These are phyloP conservation scores for Argyrosomus japonicus DNA, from an alignment of 2,113 vertebrate species.

Conservation along the genomic window DNA sequence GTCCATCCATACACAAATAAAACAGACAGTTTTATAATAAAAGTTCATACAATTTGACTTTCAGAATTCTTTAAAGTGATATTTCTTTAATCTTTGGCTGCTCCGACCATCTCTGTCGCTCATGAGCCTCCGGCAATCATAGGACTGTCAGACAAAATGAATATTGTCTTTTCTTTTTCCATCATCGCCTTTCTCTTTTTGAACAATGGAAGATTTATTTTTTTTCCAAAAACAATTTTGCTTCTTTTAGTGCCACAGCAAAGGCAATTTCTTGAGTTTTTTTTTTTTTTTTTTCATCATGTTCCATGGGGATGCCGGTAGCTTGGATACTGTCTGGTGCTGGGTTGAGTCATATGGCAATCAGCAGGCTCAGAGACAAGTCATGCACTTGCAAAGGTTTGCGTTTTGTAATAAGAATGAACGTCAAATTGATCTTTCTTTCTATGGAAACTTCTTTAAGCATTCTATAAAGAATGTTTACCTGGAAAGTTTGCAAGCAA, in stretches of 20 bases:
- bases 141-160: slow-evolving; percentile 24
- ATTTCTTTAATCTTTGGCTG: slow-evolving; percentile 18
- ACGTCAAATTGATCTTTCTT: not conserved
- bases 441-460: not conserved
- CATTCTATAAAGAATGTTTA: not conserved
- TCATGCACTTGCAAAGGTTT: not conserved
- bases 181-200: slow-evolving; percentile 19
- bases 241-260: not conserved
- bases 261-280: not conserved
- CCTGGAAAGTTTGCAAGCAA: not conserved
- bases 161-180: slow-evolving; percentile 12
- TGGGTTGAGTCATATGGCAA: not conserved
- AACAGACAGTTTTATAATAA: not conserved
- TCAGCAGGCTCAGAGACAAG: not conserved
- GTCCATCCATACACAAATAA: not conserved
- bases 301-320: not conserved
- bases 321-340: not conserved
- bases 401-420: not conserved
- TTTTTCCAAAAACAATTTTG: not conserved
- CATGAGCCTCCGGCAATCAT: slow-evolving; percentile 7
- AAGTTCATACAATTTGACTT: slow-evolving; percentile 3
- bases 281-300: not conserved
- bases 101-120: not conserved
- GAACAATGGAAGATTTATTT: not conserved
- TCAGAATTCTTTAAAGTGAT: not conserved